Evolutionary conservation across 2,888 invertebrate genomes (phyloP).

Genomic region (Lomographa bimaculata): DNA sequence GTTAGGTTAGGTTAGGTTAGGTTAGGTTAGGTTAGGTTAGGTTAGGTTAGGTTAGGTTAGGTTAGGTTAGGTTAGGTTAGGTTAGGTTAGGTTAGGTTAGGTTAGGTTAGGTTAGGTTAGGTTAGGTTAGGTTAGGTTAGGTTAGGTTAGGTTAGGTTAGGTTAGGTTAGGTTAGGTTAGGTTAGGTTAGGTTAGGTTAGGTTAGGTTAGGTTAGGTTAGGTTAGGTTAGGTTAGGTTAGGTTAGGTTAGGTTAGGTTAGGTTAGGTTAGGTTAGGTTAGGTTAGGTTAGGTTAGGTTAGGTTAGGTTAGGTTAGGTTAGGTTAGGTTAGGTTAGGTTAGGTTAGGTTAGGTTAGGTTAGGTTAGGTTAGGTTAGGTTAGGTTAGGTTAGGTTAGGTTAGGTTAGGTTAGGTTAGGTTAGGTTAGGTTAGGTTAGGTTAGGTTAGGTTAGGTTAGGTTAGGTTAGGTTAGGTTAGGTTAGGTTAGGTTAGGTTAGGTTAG

Average conservation of each 20-base stretch:
- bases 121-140: constrained; percentile 21
- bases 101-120: constrained; percentile 27
- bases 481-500: constrained; percentile 20
- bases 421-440: constrained; percentile 22
- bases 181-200: constrained; percentile 21
- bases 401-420: constrained; percentile 27
- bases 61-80: constrained; percentile 30
- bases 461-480: constrained; percentile 20
- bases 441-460: constrained; percentile 21
- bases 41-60: constrained; percentile 36
- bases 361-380: constrained; percentile 32
- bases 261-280: constrained; percentile 26
- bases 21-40: constrained; percentile 24
- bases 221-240: constrained; percentile 29
- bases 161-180: constrained; percentile 29
- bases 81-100: constrained; percentile 29
- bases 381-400: constrained; percentile 33
- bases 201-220: constrained; percentile 22
- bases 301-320: constrained; percentile 31
- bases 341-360: constrained; percentile 34
- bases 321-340: constrained; percentile 35
- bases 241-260: constrained; percentile 30
- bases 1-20: constrained; percentile 32
- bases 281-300: constrained; percentile 15
- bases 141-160: constrained; percentile 28